Conservation (phyloP, 2,797 vertebrate species). For the Choloepus didactylus region DNA sequence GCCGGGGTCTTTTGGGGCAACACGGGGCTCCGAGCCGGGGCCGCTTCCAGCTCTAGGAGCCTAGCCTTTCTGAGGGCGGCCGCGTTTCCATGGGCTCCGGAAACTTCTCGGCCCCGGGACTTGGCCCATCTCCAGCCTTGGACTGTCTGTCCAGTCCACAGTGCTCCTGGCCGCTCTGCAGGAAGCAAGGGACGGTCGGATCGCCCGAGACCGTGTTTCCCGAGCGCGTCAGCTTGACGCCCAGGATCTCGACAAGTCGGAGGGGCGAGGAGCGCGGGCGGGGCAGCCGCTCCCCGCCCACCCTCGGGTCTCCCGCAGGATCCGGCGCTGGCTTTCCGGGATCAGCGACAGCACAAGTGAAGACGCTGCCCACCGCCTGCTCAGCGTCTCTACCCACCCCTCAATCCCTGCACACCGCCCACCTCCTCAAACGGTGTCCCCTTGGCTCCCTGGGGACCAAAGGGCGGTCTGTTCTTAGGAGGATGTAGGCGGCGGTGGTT, state of each 20-base stretch:
- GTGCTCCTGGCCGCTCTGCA: background rate
- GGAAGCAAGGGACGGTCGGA: background rate
- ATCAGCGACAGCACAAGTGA: background rate
- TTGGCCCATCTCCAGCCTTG: background rate
- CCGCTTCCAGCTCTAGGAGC: background rate
- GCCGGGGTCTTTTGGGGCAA: background rate
- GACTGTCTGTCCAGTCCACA: background rate
- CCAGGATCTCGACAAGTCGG: background rate
- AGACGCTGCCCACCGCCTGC: background rate
- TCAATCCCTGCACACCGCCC: background rate
- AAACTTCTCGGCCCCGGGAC: background rate
- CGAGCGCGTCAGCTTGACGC: no score
- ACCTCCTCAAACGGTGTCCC: accelerated
- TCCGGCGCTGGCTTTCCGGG: background rate
- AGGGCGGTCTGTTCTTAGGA: background rate
- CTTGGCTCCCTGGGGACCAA: background rate
- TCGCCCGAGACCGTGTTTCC: background rate
- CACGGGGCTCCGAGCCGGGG: no score
- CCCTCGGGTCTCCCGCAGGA: background rate
- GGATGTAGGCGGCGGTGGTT: background rate
- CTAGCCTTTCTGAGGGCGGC: background rate
- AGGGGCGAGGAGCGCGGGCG: background rate
- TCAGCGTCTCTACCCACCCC: background rate
- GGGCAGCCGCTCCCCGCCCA: background rate
- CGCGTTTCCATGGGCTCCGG: background rate